These are phyloP conservation scores for Hydropsyche betteni DNA, from an alignment of 2,888 invertebrate genomes.

Conservation along the genomic window DNA sequence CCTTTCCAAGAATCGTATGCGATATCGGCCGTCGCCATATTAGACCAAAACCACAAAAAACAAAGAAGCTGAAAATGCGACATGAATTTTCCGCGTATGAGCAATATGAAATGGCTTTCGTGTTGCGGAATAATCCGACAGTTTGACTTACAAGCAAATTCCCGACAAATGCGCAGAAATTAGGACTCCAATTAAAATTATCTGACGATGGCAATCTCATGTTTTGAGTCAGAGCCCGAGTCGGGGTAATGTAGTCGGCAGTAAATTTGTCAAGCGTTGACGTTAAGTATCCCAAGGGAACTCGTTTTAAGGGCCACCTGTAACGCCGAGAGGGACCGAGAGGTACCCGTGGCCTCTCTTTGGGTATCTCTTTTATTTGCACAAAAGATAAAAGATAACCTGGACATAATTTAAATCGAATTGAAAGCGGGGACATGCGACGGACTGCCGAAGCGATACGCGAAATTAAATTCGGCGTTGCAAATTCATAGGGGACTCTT, in stretches of 20 bases:
- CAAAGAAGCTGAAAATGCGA: not conserved
- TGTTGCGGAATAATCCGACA: no score
- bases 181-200: conserved; percentile 19
- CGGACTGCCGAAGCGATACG: not conserved
- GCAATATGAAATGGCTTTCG: no score
- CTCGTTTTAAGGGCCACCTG: conserved; percentile 37
- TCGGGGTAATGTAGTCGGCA: conserved; percentile 26
- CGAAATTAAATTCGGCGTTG: conserved; percentile 7
- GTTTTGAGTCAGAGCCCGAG: not conserved
- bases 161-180: no score
- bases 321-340: conserved; percentile 2
- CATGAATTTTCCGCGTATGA: not conserved
- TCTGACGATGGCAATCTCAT: conserved; percentile 22
- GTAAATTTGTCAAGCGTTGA: conserved; percentile 46
- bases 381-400: conserved; percentile 43
- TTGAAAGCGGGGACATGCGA: conserved; percentile 21
- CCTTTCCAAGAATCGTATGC: not conserved
- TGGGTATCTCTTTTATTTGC: conserved; percentile 41
- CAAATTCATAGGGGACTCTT: not conserved
- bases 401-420: conserved; percentile 34
- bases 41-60: conserved; percentile 24
- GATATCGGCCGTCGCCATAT: not conserved
- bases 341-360: not conserved
- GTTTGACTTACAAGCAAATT: no score
- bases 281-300: conserved; percentile 39